Percentiles rank a stretch among this genome's conserved stretches.
Conservation (phyloP, 2,888 invertebrate species). For the Alcis repandata region DNA sequence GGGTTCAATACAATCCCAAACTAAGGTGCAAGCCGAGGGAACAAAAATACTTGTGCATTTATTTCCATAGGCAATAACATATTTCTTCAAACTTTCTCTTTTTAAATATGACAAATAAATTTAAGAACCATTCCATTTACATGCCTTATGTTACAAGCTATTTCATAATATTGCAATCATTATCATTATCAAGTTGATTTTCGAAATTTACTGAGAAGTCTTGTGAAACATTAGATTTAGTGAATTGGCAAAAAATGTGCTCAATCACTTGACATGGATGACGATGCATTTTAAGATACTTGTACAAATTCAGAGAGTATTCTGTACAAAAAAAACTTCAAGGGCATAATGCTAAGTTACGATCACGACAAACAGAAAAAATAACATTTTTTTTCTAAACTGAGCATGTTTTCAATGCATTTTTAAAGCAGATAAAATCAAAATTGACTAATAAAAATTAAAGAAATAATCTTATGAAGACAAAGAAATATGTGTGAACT, state of each 20-base stretch:
- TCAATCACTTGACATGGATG: slow-evolving; percentile 6
- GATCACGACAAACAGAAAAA: neutral
- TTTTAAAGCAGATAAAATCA: neutral
- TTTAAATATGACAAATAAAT: no score
- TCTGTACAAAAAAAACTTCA: slow-evolving; percentile 3
- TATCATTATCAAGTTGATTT: neutral
- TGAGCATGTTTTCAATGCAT: neutral
- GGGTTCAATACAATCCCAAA: slow-evolving; percentile 65
- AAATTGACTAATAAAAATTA: neutral
- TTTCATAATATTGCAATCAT: neutral
- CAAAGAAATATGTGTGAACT: neutral
- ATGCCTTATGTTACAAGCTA: slow-evolving; percentile 15
- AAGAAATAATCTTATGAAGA: neutral
- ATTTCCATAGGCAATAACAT: slow-evolving; percentile 71
- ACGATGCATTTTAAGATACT: slow-evolving; percentile 3
- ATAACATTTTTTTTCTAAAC: neutral
- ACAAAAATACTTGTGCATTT: slow-evolving; percentile 59
- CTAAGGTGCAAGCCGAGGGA: slow-evolving; percentile 62
- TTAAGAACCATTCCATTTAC: slow-evolving; percentile 10
- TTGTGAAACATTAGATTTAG: neutral
- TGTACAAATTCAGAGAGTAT: neutral
- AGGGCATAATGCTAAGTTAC: slow-evolving; percentile 4
- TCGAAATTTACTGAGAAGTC: neutral
- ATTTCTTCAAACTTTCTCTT: no score
- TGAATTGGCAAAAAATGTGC: slow-evolving; percentile 13